These are phyloP conservation scores for Passer montanus DNA, from an alignment of 2,113 vertebrate species.

Conservation along the genomic window DNA sequence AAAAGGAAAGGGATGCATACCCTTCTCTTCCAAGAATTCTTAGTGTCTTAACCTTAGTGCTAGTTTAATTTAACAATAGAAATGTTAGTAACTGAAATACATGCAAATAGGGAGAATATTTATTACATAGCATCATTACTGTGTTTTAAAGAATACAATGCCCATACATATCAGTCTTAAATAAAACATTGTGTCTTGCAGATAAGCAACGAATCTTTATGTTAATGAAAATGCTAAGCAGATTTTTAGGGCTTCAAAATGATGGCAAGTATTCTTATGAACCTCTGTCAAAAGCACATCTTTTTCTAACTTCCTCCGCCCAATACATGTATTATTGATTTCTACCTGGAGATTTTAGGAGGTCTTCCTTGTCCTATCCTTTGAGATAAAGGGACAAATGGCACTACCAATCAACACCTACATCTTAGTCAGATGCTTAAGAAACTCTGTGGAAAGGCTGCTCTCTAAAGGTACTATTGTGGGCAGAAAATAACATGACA, in stretches of 20 bases:
- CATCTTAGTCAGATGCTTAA: not conserved
- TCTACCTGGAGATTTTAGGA: not conserved
- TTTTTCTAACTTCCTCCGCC: not conserved
- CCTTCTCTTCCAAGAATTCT: not conserved
- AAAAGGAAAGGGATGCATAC: not conserved
- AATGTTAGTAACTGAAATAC: not conserved
- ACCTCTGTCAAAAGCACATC: not conserved
- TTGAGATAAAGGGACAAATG: not conserved
- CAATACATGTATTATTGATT: not conserved
- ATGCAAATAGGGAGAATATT: not conserved
- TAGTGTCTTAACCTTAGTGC: not conserved
- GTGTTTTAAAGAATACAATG: not conserved
- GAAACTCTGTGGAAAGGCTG: not conserved
- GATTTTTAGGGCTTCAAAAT: not conserved
- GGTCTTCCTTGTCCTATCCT: not conserved
- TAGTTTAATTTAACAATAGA: not conserved
- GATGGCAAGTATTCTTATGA: not conserved
- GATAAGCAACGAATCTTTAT: not conserved
- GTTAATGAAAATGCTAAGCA: not conserved
- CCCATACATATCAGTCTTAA: not conserved
- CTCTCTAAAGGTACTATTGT: not conserved
- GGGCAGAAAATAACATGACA: not conserved
- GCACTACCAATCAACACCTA: not conserved
- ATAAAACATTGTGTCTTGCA: not conserved
- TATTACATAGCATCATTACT: not conserved